Conservation (phyloP, 2,797 vertebrate genomes). For the Taenioides sp. region DNA sequence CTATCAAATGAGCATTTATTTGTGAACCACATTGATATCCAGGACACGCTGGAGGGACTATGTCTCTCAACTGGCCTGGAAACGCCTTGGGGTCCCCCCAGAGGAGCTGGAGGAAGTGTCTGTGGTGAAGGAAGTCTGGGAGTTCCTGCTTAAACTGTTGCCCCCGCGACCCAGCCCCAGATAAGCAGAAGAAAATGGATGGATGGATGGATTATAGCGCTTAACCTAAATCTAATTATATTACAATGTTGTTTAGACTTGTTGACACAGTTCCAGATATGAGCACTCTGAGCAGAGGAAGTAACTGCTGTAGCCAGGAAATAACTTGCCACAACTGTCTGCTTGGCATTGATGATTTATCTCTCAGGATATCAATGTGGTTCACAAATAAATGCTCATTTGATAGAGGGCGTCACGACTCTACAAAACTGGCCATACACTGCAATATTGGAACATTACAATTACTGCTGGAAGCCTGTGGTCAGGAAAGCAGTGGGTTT, state of each 20-base stretch:
- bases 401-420: slow-evolving; percentile 42
- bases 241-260: slow-evolving; percentile 5
- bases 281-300: slow-evolving; percentile 3
- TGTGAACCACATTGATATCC: slow-evolving; percentile 46
- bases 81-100: no score
- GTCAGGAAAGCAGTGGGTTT: neutral
- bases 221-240: neutral
- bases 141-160: no score
- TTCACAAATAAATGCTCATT: slow-evolving; percentile 51
- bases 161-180: no score
- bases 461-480: neutral
- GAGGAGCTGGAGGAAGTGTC: no score
- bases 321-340: slow-evolving; percentile 57
- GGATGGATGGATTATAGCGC: no score
- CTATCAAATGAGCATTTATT: slow-evolving; percentile 56
- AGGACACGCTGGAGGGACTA: no score
- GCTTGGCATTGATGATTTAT: slow-evolving; percentile 52
- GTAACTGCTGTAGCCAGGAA: slow-evolving; percentile 47
- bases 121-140: no score
- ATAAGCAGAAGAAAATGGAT: no score
- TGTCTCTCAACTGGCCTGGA: no score
- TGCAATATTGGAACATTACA: slow-evolving; percentile 31
- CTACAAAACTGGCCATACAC: slow-evolving; percentile 13
- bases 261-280: slow-evolving; percentile 2
- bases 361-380: slow-evolving; percentile 47